Conservation (phyloP, 2,888 invertebrate species). For the Lasioglossum oenotherae region DNA sequence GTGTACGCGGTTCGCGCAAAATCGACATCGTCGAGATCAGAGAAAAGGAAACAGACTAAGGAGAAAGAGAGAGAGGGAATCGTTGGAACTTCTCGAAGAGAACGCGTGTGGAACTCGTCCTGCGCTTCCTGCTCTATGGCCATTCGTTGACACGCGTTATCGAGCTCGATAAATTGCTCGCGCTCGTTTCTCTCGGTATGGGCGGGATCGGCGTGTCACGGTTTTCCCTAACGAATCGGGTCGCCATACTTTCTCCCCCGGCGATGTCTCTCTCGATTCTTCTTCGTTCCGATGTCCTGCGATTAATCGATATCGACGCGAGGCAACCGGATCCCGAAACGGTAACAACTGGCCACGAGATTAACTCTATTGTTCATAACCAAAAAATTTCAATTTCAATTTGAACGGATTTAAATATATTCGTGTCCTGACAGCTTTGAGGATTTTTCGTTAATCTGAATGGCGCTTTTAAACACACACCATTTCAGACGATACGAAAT, state of each 20-base stretch:
- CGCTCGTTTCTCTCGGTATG: conserved; percentile 4
- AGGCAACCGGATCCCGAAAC: not conserved
- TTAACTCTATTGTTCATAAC: not conserved
- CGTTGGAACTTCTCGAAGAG: not conserved
- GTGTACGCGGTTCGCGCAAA: not conserved
- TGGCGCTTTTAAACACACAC: too few species aligned
- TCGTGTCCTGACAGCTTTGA: too few species aligned
- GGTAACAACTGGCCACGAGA: not conserved
- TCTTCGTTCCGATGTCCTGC: not conserved
- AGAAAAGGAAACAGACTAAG: not conserved
- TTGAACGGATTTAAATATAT: not conserved
- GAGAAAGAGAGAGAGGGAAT: not conserved
- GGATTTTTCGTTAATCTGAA: too few species aligned
- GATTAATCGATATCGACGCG: not conserved
- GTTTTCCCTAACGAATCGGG: conserved; percentile 10
- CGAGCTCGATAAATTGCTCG: conserved; percentile 5
- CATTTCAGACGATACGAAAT: too few species aligned
- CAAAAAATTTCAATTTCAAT: not conserved
- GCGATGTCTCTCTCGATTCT: not conserved
- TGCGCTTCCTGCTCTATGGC: not conserved
- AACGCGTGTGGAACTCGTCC: not conserved
- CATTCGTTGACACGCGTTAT: not conserved
- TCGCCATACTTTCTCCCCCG: conserved; percentile 9
- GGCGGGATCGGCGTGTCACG: conserved; percentile 5
- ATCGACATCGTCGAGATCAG: not conserved